Base-by-base conservation (phyloP, 2,888 invertebrate genomes). In the Meteorus colon region DNA sequence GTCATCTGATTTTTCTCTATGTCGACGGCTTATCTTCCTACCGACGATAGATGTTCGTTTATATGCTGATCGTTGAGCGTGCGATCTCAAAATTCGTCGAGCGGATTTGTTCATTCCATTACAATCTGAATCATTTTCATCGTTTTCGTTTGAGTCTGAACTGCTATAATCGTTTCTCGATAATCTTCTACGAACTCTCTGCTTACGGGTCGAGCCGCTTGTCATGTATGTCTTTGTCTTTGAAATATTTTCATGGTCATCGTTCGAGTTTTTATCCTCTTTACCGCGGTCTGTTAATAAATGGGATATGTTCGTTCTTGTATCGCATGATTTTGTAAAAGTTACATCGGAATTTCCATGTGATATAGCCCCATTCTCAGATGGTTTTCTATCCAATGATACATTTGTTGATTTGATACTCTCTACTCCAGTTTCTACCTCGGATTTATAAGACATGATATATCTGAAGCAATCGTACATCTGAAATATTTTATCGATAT, bases 381-480 rank as follows among this genome's bases (percentile, higher is more conserved):
- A 1, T 4, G 16, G 14, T 5, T 10, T 63, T 29, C 34, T 34
- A 31, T 4, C 0, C 2, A 16, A 34, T n/a, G 34, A 8, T 1
- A 5, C 63, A 34, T 12, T 34, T 14, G 34, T 48, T 48, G 66
- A 55, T 27, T 69, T 67, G 19, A 31, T 67, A 31, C n/a, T 24
- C 14, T 74, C 63, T 5, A 27, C 1, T 29, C 80, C 74, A 55
- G 41, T n/a, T 12, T 75, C 73, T 24, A 16, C 5, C 41, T 65
- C 67, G 29, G 78, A 34, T 41, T 69, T 78, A 19, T 84, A 81
- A 2, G 82, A 81, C 0, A 83, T 55, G n/a, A 85, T 66, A 68
- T 83, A 84, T 37, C 83, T 83, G 24, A 86, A 78, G 24, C 82
- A 84, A 59, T 85, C 82, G 34, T 86, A 77, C 74, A 86, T 82